A percentile compares a stretch with the other conserved stretches of the same genome.
Conservation (phyloP, 64 coral and sea anemone species). For the Pocillopora verrucosa region DNA sequence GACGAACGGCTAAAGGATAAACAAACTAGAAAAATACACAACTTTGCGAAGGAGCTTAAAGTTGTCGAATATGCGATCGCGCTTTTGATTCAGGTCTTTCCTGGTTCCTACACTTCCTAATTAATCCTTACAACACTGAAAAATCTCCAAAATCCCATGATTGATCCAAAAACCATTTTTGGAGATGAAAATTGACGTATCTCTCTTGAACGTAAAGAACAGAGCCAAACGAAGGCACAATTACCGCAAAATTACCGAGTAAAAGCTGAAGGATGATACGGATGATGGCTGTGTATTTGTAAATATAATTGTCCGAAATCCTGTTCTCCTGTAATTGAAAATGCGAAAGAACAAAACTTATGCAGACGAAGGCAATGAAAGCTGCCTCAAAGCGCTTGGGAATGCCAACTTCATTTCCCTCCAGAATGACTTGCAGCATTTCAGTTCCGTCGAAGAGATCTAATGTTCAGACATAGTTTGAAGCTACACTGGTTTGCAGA, state of each 20-base stretch:
- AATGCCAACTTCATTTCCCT: background rate
- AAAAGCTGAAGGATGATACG: background rate
- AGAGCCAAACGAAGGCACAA: background rate
- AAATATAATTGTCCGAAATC: background rate
- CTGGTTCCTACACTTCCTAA: too few relatives aligned
- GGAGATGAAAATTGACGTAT: background rate
- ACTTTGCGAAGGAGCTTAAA: too few relatives aligned
- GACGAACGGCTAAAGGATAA: too few relatives aligned
- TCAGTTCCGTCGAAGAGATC: slow-evolving; percentile 70
- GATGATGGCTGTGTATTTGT: background rate
- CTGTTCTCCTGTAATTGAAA: slow-evolving; percentile 25
- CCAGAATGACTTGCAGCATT: slow-evolving; percentile 50
- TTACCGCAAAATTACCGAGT: background rate
- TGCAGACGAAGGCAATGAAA: slow-evolving; percentile 35
- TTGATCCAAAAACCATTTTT: slow-evolving; percentile 5
- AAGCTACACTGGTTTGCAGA: too few relatives aligned
- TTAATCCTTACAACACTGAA: too few relatives aligned
- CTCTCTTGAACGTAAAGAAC: background rate
- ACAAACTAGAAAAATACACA: too few relatives aligned
- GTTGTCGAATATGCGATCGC: too few relatives aligned
- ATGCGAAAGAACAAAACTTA: slow-evolving; percentile 27
- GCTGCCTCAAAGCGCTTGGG: background rate
- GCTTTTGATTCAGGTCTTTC: too few relatives aligned
- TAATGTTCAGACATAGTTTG: too few relatives aligned
- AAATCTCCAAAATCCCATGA: background rate